Conservation (phyloP, 1,140 invertebrate genomes). For the Drosophila ohnishii region DNA sequence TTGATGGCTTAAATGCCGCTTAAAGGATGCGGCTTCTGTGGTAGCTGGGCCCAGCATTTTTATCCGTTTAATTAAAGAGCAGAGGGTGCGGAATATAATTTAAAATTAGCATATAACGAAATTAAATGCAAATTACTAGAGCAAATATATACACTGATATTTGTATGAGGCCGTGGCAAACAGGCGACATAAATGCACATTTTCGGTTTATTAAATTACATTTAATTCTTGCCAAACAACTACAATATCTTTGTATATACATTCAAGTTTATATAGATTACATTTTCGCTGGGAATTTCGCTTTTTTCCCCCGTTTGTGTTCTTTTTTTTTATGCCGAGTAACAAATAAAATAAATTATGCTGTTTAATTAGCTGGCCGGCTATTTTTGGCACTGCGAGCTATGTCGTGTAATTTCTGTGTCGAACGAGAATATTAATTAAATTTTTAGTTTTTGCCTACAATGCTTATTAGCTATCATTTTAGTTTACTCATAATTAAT, state of each 20-base stretch:
- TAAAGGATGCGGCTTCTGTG: constrained; percentile 44
- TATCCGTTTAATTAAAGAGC: constrained; percentile 58
- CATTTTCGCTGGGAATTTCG: constrained; percentile 2
- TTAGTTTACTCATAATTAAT: constrained; percentile 47
- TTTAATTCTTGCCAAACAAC: constrained; percentile 54
- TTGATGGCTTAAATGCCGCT: constrained; percentile 47
- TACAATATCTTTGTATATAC: constrained; percentile 2
- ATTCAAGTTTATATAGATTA: constrained; percentile 35
- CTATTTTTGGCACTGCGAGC: constrained; percentile 38
- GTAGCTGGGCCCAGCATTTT: constrained; percentile 21
- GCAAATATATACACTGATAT: constrained; percentile 49
- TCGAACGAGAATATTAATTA: constrained; percentile 45
- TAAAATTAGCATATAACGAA: constrained; percentile 63
- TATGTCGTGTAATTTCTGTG: constrained; percentile 31
- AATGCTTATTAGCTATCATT: constrained; percentile 41
- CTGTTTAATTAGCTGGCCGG: constrained; percentile 60
- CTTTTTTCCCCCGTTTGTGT: constrained; percentile 6
- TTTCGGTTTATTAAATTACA: constrained; percentile 66
- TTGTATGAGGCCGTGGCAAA: constrained; percentile 18
- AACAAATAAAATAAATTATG: constrained; percentile 65
- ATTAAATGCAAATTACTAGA: constrained; percentile 66
- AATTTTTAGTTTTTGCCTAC: constrained; percentile 43
- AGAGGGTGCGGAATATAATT: constrained; percentile 38
- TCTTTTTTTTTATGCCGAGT: constrained; percentile 10
- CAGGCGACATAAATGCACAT: constrained; percentile 38